Conservation (phyloP, 2,113 vertebrate genomes). For the Podiceps cristatus region DNA sequence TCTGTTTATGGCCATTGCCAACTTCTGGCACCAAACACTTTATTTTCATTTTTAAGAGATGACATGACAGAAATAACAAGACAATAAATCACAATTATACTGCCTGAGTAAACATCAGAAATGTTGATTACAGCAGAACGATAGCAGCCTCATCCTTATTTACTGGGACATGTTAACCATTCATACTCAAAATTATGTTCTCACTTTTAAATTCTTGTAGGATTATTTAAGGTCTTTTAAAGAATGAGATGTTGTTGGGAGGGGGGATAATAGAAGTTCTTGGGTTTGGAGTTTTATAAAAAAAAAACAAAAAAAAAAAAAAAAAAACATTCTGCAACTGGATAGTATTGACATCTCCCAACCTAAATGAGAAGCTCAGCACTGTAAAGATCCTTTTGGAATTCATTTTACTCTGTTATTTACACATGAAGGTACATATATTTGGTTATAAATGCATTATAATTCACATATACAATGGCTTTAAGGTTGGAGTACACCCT, state of each 20-base stretch:
- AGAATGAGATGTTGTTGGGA: background rate
- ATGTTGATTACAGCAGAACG: background rate
- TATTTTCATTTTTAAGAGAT: slow-evolving; percentile 20
- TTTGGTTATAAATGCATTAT: background rate
- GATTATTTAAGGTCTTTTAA: background rate
- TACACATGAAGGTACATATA: background rate
- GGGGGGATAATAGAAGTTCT: background rate
- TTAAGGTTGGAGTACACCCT: background rate
- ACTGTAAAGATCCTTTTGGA: background rate
- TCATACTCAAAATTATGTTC: background rate
- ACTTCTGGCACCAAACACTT: background rate
- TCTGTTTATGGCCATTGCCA: slow-evolving; percentile 19
- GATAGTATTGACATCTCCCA: background rate
- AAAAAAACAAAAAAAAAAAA: background rate
- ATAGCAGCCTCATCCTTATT: background rate
- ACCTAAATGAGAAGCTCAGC: background rate
- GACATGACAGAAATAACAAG: slow-evolving; percentile 9
- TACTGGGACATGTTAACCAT: background rate
- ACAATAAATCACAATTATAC: slow-evolving; percentile 48
- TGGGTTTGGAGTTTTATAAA: background rate
- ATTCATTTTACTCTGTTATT: background rate
- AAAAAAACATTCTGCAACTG: background rate
- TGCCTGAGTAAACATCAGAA: slow-evolving; percentile 5
- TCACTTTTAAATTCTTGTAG: background rate
- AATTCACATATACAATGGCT: background rate